phyloP scores from a whole-genome alignment of 2,888 invertebrate genomes.

The Calephelis perditalis region DNA sequence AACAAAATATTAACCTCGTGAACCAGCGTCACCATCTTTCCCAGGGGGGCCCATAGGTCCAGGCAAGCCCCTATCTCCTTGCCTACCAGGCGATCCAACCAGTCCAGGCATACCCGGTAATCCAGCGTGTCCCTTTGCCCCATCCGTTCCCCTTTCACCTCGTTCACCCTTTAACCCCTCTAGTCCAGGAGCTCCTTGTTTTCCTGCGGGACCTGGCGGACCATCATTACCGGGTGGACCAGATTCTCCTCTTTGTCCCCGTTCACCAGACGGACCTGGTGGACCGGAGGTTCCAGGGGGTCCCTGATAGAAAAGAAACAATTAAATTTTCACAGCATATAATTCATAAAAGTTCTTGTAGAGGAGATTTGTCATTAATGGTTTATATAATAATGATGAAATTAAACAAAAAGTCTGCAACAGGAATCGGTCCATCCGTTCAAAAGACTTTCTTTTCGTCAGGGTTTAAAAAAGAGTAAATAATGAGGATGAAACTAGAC shows the following conservation, averaged over 20 bases:
- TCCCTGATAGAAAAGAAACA: slow-evolving; percentile 68
- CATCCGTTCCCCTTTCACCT: slow-evolving; percentile 82
- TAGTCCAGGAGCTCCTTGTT: slow-evolving; percentile 84
- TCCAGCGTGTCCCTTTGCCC: slow-evolving; percentile 90
- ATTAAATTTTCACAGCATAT: too few relatives aligned
- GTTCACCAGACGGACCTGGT: slow-evolving; percentile 83
- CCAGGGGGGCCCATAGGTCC: slow-evolving; percentile 84
- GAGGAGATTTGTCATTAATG: too few relatives aligned
- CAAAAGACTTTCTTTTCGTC: too few relatives aligned
- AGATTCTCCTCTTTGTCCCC: slow-evolving; percentile 84
- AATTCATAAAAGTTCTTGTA: too few relatives aligned
- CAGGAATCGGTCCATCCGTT: too few relatives aligned
- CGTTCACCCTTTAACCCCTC: slow-evolving; percentile 83
- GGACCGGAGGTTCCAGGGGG: slow-evolving; percentile 82
- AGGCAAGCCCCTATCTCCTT: slow-evolving; percentile 83
- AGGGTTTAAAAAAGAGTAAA: too few relatives aligned
- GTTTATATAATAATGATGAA: too few relatives aligned
- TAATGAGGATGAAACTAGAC: too few relatives aligned
- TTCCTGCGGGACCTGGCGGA: slow-evolving; percentile 86
- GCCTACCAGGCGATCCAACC: slow-evolving; percentile 81
- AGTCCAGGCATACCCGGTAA: slow-evolving; percentile 89
- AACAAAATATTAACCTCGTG: slow-evolving; percentile 72
- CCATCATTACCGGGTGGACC: slow-evolving; percentile 88
- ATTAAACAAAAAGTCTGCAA: too few relatives aligned
- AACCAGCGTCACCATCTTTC: slow-evolving; percentile 86